phyloP scores from a whole-genome alignment of 2,113 vertebrate species.

The Centropus bengalensis region DNA sequence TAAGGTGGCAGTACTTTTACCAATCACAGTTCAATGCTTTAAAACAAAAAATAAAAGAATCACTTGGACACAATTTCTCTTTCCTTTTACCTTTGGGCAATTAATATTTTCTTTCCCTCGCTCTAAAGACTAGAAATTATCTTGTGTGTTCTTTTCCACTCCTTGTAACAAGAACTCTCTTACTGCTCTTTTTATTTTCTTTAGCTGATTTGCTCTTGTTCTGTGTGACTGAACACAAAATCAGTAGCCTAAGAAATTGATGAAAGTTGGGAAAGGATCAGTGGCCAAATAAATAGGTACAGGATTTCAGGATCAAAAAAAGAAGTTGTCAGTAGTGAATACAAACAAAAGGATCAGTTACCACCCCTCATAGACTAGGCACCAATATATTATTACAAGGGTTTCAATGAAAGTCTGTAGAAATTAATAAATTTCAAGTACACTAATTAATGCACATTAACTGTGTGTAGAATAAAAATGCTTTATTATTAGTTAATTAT shows the following conservation, averaged over 20 bases:
- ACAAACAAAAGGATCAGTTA: neutral
- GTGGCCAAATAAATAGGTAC: neutral
- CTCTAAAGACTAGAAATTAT: neutral
- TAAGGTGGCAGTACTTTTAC: neutral
- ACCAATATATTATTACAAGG: neutral
- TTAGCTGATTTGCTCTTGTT: neutral
- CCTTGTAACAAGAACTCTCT: neutral
- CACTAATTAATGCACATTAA: neutral
- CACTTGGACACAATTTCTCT: neutral
- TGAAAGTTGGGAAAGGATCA: neutral
- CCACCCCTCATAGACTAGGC: neutral
- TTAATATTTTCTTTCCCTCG: neutral
- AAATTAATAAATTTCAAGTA: neutral
- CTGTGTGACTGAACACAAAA: neutral
- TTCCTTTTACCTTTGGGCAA: neutral
- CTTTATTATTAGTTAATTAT: neutral
- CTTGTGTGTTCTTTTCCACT: neutral
- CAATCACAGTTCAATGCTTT: neutral
- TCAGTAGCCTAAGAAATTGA: neutral
- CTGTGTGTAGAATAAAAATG: neutral
- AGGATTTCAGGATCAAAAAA: neutral
- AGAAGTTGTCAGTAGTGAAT: neutral
- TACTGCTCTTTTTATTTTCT: neutral
- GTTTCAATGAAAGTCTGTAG: neutral
- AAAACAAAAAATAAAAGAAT: neutral